These are phyloP conservation scores for Deladenus siricidicola DNA, from an alignment of 2,888 invertebrate species.

Conservation along the genomic window DNA sequence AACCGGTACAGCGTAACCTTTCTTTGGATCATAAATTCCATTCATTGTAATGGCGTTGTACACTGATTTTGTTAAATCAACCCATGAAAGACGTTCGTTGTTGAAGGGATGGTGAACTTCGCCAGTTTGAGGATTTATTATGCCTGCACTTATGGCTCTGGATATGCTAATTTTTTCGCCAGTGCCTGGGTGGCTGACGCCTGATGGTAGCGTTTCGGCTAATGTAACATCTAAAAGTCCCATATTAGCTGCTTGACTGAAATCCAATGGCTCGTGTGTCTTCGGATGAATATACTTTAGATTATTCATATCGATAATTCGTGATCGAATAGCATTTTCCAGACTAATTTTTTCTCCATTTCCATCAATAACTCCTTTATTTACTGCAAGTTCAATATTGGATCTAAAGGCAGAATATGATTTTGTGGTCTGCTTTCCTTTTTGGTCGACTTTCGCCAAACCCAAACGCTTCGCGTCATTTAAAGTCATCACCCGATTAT, in stretches of 20 bases:
- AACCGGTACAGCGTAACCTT: conserved; percentile 52
- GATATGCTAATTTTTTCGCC: conserved; percentile 47
- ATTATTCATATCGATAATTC: conserved; percentile 64
- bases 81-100: conserved; percentile 59
- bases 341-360: conserved; percentile 64
- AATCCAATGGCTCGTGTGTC: conserved; percentile 43
- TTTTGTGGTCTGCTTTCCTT: conserved; percentile 52
- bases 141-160: conserved; percentile 67
- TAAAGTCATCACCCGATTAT: conserved; percentile 47
- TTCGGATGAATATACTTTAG: conserved; percentile 41
- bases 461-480: conserved; percentile 54
- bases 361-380: conserved; percentile 67
- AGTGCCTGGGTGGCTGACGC: conserved; percentile 50
- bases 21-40: conserved; percentile 53
- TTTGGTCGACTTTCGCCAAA: conserved; percentile 53
- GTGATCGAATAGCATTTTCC: conserved; percentile 60
- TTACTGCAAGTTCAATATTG: conserved; percentile 61
- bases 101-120: conserved; percentile 71
- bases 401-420: conserved; percentile 53
- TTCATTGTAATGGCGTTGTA: conserved; percentile 50
- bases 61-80: conserved; percentile 51
- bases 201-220: conserved; percentile 50
- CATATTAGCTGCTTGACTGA: conserved; percentile 49
- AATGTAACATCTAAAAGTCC: conserved; percentile 53
- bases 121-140: conserved; percentile 76